These are phyloP conservation scores for Sminthopsis crassicaudata DNA, from an alignment of 2,113 vertebrate genomes.

Conservation along the genomic window DNA sequence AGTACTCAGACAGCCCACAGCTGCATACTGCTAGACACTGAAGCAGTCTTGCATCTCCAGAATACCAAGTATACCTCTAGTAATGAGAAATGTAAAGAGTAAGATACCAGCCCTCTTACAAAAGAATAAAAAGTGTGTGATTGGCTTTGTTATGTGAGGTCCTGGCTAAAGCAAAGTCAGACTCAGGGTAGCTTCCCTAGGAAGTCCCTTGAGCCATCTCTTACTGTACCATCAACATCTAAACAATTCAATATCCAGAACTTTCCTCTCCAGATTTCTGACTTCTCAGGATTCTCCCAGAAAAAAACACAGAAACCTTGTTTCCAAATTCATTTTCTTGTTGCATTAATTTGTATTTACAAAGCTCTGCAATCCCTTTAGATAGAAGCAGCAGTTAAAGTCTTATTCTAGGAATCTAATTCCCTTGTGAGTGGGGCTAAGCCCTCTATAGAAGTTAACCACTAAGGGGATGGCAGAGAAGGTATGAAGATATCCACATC, in stretches of 20 bases:
- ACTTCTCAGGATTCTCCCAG: slow-evolving; percentile 49
- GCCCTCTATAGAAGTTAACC: slow-evolving; percentile 65
- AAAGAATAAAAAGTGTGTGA: not conserved
- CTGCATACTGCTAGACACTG: slow-evolving; percentile 55
- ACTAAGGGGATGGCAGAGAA: slow-evolving; percentile 62
- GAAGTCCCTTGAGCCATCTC: slow-evolving; percentile 8
- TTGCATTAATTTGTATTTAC: slow-evolving; percentile 81
- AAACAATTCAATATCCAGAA: not conserved
- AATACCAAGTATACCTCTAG: slow-evolving; percentile 35
- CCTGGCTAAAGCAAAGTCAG: slow-evolving; percentile 20
- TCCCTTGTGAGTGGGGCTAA: slow-evolving; percentile 54
- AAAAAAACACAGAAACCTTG: slow-evolving; percentile 71
- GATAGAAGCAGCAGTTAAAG: slow-evolving; percentile 77
- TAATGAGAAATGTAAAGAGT: not conserved
- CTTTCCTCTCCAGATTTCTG: not conserved
- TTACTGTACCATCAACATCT: not conserved
- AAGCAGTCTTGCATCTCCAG: slow-evolving; percentile 46
- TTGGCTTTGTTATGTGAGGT: slow-evolving; percentile 3
- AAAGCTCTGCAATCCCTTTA: slow-evolving; percentile 82
- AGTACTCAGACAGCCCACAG: slow-evolving; percentile 64
- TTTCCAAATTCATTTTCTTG: slow-evolving; percentile 76
- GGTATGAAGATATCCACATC: slow-evolving; percentile 76
- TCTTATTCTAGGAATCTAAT: slow-evolving; percentile 68
- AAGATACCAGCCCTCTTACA: slow-evolving; percentile 41
- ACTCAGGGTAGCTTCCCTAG: not conserved